phyloP scores from a whole-genome alignment of 2,888 invertebrate species.

The Mythimna pallens region DNA sequence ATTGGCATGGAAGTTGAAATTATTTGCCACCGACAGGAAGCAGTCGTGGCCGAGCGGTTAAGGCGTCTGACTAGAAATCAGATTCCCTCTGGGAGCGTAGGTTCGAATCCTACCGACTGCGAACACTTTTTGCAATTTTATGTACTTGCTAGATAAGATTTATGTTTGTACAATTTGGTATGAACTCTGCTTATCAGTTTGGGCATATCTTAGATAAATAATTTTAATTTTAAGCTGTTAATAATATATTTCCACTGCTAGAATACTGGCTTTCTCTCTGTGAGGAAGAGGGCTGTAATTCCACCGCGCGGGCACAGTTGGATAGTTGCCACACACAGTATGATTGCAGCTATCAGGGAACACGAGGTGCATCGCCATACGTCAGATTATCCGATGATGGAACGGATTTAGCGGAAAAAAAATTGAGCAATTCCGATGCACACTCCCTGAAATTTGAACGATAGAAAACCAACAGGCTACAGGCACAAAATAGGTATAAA shows the following conservation, averaged over 20 bases:
- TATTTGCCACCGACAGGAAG: constrained; percentile 62
- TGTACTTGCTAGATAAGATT: too few species aligned
- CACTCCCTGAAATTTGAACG: too few species aligned
- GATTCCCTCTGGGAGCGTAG: constrained; percentile 97
- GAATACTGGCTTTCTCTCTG: neutral
- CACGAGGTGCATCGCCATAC: too few species aligned
- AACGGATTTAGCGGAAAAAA: too few species aligned
- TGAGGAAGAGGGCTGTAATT: too few species aligned
- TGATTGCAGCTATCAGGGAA: too few species aligned
- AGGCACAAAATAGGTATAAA: too few species aligned
- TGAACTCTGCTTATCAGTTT: neutral
- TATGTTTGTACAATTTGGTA: neutral
- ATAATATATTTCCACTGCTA: neutral
- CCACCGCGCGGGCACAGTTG: too few species aligned
- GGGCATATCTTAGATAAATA: neutral
- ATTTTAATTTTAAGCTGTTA: neutral
- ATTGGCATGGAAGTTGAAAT: constrained; percentile 15
- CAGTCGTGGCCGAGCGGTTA: constrained; percentile 97
- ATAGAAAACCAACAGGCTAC: too few species aligned
- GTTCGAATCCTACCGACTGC: constrained; percentile 97
- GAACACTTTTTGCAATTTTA: constrained; percentile 70
- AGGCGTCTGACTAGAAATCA: constrained; percentile 97
- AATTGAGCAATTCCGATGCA: too few species aligned
- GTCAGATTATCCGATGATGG: too few species aligned
- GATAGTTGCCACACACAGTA: too few species aligned